Percentiles rank a stretch among this genome's conserved stretches.
Conservation (phyloP, 2,113 vertebrate species). For the Thryonomys swinderianus region DNA sequence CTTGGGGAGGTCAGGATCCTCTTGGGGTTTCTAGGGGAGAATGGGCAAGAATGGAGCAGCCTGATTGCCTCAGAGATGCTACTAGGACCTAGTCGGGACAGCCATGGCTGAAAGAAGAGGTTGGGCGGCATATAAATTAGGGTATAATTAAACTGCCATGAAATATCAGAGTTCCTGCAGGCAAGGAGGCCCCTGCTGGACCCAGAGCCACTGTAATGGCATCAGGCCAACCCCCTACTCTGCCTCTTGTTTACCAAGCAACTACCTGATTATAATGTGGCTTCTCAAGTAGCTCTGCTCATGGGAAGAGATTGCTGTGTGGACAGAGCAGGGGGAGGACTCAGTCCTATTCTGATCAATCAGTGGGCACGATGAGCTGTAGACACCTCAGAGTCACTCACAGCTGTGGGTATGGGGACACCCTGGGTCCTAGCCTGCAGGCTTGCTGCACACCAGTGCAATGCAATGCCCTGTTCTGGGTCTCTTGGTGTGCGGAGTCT, state of each 20-base stretch:
- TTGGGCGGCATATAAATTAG: neutral
- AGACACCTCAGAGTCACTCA: neutral
- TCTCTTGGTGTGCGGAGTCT: neutral
- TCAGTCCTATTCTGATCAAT: neutral
- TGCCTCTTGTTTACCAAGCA: neutral
- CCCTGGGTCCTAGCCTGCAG: neutral
- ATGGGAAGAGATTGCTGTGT: neutral
- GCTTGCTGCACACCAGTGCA: neutral
- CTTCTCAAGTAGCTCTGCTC: neutral
- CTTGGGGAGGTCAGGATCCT: neutral
- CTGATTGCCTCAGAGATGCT: neutral
- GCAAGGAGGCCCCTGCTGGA: neutral
- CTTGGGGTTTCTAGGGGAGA: neutral
- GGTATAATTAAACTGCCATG: neutral
- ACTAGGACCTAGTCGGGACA: neutral
- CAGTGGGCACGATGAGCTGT: neutral
- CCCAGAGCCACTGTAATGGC: too few relatives aligned
- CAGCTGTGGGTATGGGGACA: neutral
- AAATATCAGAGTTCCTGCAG: too few relatives aligned
- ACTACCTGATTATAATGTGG: neutral
- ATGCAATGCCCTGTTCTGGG: neutral
- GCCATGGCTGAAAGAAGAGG: neutral
- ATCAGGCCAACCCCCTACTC: too few relatives aligned
- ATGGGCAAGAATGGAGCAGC: neutral
- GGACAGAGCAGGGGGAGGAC: neutral